Evolutionary conservation across 2,797 vertebrate species (phyloP).

Genomic region (Mareca penelope): DNA sequence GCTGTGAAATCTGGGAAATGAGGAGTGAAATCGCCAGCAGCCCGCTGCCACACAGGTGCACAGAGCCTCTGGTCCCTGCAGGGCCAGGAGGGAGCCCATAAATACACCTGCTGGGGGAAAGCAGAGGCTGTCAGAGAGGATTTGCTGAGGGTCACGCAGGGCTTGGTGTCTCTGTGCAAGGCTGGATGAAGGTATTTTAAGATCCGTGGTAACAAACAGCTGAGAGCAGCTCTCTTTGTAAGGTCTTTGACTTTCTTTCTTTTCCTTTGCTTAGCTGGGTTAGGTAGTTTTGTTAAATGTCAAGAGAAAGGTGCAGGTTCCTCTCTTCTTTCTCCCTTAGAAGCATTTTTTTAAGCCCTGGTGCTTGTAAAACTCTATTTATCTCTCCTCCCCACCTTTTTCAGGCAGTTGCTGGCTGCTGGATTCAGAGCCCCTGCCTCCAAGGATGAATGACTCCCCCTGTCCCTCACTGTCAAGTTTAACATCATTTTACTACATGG

Average conservation of each 20-base stretch:
- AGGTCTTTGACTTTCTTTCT: not conserved
- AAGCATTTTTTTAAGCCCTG: not conserved
- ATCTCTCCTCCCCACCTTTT: not conserved
- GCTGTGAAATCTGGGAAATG: fast-evolving
- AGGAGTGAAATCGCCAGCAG: not conserved
- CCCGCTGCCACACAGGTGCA: not conserved
- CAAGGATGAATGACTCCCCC: not conserved
- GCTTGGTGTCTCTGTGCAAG: not conserved
- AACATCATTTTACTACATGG: constrained; percentile 45
- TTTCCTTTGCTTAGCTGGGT: not conserved
- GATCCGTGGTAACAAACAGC: not conserved
- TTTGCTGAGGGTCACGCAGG: not conserved
- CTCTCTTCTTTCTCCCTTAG: not conserved
- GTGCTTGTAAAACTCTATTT: not conserved
- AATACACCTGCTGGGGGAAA: not conserved
- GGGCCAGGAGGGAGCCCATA: not conserved
- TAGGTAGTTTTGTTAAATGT: constrained; percentile 36
- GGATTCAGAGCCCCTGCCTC: not conserved
- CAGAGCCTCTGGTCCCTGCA: not conserved
- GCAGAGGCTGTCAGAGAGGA: not conserved
- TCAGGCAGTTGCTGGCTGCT: not conserved
- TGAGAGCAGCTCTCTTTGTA: constrained; percentile 4
- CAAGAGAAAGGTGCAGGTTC: not conserved
- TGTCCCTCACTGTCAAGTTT: constrained; percentile 42
- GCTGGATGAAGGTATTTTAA: not conserved